These are phyloP conservation scores for Ectemnius continuus DNA, from an alignment of 2,888 invertebrate species.

Conservation along the genomic window DNA sequence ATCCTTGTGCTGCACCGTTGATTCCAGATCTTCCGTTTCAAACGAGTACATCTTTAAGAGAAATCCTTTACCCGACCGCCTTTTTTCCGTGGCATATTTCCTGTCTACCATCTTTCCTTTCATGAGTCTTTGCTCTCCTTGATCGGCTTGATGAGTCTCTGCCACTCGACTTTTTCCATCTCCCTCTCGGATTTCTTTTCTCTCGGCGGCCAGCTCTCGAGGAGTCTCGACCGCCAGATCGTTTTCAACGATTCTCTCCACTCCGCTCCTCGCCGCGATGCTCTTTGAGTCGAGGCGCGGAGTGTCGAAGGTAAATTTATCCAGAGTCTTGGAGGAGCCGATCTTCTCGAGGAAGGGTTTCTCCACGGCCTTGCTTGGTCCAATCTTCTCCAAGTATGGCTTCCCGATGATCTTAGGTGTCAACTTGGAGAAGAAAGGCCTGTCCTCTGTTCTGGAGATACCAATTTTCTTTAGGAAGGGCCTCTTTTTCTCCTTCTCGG, in stretches of 20 bases:
- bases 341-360: conserved; percentile 74
- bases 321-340: conserved; percentile 72
- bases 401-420: conserved; percentile 72
- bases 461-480: conserved; percentile 75
- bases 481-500: conserved; percentile 67
- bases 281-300: conserved; percentile 37
- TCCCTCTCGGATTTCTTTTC: conserved; percentile 7
- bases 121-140: conserved; percentile 4
- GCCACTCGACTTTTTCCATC: neutral
- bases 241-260: conserved; percentile 18
- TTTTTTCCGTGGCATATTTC: conserved; percentile 46
- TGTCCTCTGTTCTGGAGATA: conserved; percentile 74
- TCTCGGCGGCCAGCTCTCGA: conserved; percentile 12
- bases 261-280: neutral
- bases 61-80: conserved; percentile 71
- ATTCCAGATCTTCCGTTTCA: conserved; percentile 73
- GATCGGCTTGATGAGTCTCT: neutral
- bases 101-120: conserved; percentile 3
- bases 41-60: conserved; percentile 76
- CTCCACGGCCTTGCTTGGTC: conserved; percentile 73
- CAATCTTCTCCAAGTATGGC: conserved; percentile 75
- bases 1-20: conserved; percentile 48
- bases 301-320: conserved; percentile 72
- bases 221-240: conserved; percentile 15
- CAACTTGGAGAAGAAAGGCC: conserved; percentile 71